Conservation (phyloP, 2,888 invertebrate genomes). For the Entomobrya multifasciata region DNA sequence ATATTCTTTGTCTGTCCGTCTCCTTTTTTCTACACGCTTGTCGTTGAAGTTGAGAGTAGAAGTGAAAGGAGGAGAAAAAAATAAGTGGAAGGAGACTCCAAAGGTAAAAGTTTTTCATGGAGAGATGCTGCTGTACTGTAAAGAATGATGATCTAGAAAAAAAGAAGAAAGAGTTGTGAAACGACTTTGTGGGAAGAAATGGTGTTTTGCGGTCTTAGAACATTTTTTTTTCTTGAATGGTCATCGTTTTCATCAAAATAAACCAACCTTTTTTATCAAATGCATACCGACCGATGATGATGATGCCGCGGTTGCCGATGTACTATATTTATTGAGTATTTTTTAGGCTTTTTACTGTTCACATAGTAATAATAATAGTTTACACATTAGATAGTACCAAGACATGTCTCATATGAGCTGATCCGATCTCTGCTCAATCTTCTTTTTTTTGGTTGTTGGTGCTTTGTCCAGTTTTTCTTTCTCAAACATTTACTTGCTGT, state of each 20-base stretch:
- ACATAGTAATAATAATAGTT: neutral
- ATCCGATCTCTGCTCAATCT: constrained; percentile 37
- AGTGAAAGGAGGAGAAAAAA: neutral
- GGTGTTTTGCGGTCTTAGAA: neutral
- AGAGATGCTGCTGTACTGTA: too few species aligned
- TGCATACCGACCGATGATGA: too few species aligned
- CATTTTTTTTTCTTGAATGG: neutral
- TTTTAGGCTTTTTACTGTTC: too few species aligned
- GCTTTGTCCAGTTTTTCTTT: neutral
- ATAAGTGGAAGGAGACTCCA: neutral
- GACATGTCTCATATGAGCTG: constrained; percentile 11
- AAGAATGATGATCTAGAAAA: too few species aligned
- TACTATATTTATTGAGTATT: neutral
- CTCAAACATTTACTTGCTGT: constrained; percentile 43
- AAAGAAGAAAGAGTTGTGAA: constrained; percentile 2
- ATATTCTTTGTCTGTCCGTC: constrained; percentile 30
- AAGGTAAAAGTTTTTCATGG: too few species aligned
- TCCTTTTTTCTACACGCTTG: neutral
- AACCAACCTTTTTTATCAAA: too few species aligned
- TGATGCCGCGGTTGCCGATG: too few species aligned
- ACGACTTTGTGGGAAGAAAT: neutral
- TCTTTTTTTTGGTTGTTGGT: too few species aligned
- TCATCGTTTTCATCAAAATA: too few species aligned
- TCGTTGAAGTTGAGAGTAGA: neutral
- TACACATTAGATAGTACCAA: constrained; percentile 6